Evolutionary conservation across 1,140 invertebrate species (phyloP).

Genomic region (Radopholus similis): DNA sequence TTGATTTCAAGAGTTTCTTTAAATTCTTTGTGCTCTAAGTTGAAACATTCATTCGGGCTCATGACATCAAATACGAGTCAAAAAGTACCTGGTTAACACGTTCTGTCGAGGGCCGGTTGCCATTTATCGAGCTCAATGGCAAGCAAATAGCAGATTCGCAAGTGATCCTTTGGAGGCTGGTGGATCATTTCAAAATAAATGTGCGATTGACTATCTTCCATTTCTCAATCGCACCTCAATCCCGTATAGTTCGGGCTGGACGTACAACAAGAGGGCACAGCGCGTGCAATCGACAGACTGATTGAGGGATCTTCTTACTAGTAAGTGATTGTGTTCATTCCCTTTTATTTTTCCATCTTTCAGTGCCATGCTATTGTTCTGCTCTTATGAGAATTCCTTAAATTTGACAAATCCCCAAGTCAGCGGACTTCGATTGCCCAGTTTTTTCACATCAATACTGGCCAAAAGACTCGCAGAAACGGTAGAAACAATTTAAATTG

Average conservation of each 20-base stretch:
- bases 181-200: slow-evolving; percentile 49
- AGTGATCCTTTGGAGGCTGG: slow-evolving; percentile 49
- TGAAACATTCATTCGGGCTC: slow-evolving; percentile 83
- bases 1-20: background rate
- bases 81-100: background rate
- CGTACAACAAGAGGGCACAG: slow-evolving; percentile 31
- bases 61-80: slow-evolving; percentile 85
- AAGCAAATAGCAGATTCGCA: slow-evolving; percentile 58
- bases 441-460: slow-evolving; percentile 19
- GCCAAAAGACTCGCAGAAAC: slow-evolving; percentile 35
- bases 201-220: background rate
- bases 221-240: background rate
- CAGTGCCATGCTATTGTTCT: slow-evolving; percentile 39
- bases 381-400: slow-evolving; percentile 36
- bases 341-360: slow-evolving; percentile 11
- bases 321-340: slow-evolving; percentile 26
- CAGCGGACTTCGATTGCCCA: slow-evolving; percentile 30
- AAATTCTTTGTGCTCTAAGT: slow-evolving; percentile 79
- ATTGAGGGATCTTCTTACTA: slow-evolving; percentile 41
- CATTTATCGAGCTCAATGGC: slow-evolving; percentile 58
- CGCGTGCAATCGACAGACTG: slow-evolving; percentile 40
- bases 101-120: slow-evolving; percentile 15
- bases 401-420: slow-evolving; percentile 43
- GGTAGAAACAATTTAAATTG: slow-evolving; percentile 16
- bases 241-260: slow-evolving; percentile 31